phyloP scores from a whole-genome alignment of 2,888 invertebrate species.

The Monochamus alternatus region DNA sequence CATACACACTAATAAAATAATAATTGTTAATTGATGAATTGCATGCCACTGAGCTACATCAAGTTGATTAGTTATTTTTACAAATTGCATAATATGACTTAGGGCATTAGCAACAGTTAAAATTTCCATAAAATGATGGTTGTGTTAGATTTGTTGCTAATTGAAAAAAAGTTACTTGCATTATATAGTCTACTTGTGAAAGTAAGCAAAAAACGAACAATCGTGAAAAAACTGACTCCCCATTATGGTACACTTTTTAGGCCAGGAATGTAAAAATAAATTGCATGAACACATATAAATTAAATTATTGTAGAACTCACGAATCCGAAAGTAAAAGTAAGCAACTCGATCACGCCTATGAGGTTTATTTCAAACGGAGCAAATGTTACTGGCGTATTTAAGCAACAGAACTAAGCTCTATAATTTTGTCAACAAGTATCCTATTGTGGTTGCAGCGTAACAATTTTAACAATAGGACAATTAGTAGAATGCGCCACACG shows the following conservation, averaged over 20 bases:
- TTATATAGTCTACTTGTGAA: neutral
- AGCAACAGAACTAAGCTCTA: slow-evolving; percentile 24
- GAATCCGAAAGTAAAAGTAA: slow-evolving; percentile 46
- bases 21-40: neutral
- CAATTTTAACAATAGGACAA: slow-evolving; percentile 29
- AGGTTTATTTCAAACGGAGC: slow-evolving; percentile 27
- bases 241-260: slow-evolving; percentile 1
- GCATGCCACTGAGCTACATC: neutral
- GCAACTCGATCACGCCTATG: slow-evolving; percentile 38
- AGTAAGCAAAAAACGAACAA: neutral
- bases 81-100: neutral
- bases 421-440: slow-evolving; percentile 38
- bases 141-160: neutral
- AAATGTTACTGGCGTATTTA: slow-evolving; percentile 26
- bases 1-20: neutral
- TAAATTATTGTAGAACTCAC: slow-evolving; percentile 41
- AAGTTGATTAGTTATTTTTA: neutral
- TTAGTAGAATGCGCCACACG: slow-evolving; percentile 24
- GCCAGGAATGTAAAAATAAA: slow-evolving; percentile 13
- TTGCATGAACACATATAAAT: slow-evolving; percentile 33
- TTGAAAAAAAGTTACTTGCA: neutral
- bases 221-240: slow-evolving; percentile 9
- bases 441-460: slow-evolving; percentile 34
- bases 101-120: neutral
- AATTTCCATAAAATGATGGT: neutral